Evolutionary conservation across 2,797 vertebrate species (phyloP).

Genomic region (Basileuterus tristriatus): DNA sequence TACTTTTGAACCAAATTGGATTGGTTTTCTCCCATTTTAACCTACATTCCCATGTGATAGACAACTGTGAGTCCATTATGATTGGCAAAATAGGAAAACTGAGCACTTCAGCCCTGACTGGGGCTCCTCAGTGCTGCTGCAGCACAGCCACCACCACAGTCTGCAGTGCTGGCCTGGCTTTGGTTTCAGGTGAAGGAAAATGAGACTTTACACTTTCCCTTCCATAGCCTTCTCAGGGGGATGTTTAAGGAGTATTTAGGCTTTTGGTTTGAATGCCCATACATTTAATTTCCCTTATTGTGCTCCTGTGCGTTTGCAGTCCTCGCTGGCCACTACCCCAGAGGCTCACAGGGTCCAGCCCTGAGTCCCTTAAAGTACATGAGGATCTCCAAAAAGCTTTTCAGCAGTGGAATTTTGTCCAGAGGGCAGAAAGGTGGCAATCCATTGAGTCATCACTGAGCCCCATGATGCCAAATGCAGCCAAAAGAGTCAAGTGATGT

Average conservation of each 20-base stretch:
- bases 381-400: neutral
- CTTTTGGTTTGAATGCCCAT: neutral
- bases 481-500: neutral
- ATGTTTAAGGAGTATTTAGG: neutral
- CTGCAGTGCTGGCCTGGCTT: neutral
- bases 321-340: neutral
- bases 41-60: neutral
- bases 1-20: neutral
- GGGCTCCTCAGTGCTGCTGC: neutral
- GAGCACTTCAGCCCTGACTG: neutral
- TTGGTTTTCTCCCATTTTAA: neutral
- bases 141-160: neutral
- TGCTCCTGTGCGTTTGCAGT: neutral
- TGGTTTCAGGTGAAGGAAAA: neutral
- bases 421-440: neutral
- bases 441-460: neutral
- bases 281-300: neutral
- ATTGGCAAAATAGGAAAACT: neutral
- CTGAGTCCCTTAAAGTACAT: neutral
- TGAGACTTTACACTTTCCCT: neutral
- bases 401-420: neutral
- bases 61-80: neutral
- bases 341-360: neutral
- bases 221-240: neutral
- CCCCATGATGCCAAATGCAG: neutral